Conservation (phyloP, 2,797 vertebrate species). For the Tauraco hartlaubi region DNA sequence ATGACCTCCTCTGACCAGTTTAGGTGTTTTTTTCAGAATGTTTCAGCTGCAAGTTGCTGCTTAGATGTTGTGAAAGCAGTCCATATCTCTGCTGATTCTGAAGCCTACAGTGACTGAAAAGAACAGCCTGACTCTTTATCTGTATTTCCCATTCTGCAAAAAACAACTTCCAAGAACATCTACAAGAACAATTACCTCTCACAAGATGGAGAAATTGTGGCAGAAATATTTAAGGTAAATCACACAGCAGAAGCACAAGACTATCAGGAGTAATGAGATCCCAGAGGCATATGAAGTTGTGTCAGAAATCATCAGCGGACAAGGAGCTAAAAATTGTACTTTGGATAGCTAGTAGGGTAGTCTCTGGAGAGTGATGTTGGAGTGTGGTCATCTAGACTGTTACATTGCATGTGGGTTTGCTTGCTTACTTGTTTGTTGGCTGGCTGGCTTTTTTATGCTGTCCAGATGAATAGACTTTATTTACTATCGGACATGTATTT, state of each 20-base stretch:
- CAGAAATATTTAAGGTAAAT: neutral
- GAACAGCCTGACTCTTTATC: neutral
- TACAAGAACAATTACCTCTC: neutral
- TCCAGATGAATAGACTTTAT: neutral
- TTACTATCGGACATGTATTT: neutral
- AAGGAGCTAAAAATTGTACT: neutral
- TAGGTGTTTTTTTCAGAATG: neutral
- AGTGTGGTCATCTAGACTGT: neutral
- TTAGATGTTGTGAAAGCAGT: neutral
- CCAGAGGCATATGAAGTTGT: neutral
- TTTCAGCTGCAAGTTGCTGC: neutral
- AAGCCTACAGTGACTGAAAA: neutral
- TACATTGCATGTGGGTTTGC: neutral
- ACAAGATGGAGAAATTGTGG: neutral
- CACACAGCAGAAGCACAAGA: neutral
- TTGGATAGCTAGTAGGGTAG: neutral
- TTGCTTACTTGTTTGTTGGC: neutral
- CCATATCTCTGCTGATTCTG: neutral
- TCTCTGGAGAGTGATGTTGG: neutral
- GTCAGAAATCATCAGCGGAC: neutral
- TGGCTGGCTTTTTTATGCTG: neutral
- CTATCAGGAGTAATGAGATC: conserved; percentile 26
- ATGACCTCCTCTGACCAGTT: neutral
- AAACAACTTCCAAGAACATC: neutral
- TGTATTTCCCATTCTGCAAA: neutral